phyloP scores from a whole-genome alignment of 2,888 invertebrate species.

The Stenodema calcarata region DNA sequence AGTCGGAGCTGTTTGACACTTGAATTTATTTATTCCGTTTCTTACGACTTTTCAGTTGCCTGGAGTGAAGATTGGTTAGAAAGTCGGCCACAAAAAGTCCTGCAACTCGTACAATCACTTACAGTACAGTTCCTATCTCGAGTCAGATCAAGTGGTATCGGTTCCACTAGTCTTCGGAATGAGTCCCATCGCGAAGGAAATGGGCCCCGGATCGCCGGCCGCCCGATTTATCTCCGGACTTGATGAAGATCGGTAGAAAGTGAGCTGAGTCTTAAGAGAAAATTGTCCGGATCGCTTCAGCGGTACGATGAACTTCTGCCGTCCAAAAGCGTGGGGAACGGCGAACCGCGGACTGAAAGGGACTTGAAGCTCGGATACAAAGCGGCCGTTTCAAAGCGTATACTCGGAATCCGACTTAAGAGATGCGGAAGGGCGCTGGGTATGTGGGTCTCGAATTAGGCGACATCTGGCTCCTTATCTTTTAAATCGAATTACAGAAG shows the following conservation, averaged over 20 bases:
- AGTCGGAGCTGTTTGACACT: too few relatives aligned
- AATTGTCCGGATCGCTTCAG: background rate
- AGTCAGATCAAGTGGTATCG: background rate
- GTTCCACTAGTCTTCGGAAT: background rate
- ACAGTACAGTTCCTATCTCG: background rate
- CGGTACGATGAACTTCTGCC: background rate
- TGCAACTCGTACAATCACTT: background rate
- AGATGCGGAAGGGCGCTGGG: background rate
- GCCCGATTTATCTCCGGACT: background rate
- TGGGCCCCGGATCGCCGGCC: background rate
- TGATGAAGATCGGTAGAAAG: background rate
- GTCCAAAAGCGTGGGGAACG: background rate
- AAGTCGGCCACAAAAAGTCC: background rate
- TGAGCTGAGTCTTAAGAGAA: background rate
- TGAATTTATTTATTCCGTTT: too few relatives aligned
- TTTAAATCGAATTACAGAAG: background rate
- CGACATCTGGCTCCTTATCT: background rate
- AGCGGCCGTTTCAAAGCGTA: background rate
- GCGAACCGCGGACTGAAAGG: background rate
- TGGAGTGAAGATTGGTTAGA: background rate
- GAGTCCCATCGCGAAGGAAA: background rate
- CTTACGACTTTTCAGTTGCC: too few relatives aligned
- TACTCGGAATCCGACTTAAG: background rate
- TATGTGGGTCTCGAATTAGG: background rate
- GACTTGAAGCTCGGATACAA: background rate